phyloP scores from a whole-genome alignment of 2,888 invertebrate genomes.

The Microctonus aethiopoides region DNA sequence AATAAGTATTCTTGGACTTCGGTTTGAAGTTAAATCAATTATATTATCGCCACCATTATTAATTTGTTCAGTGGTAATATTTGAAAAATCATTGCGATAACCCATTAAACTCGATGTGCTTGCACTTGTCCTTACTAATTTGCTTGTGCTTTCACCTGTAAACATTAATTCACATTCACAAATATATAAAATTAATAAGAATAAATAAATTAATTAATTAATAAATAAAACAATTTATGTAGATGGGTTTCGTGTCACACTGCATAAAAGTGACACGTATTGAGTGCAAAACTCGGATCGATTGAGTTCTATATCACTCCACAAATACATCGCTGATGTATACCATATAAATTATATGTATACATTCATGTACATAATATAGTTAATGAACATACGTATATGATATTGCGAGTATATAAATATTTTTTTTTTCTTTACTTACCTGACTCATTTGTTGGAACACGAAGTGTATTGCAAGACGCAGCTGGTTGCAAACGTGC shows the following conservation, averaged over 20 bases:
- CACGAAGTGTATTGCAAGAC: slow-evolving; percentile 79
- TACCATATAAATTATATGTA: not conserved
- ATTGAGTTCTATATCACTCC: not conserved
- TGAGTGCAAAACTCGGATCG: not conserved
- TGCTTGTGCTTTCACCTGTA: slow-evolving; percentile 51
- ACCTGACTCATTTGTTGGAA: slow-evolving; percentile 69
- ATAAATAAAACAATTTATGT: not conserved
- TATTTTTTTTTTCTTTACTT: slow-evolving; percentile 31
- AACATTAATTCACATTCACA: too few relatives aligned
- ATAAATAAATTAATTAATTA: slow-evolving; percentile 12
- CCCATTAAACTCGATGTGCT: slow-evolving; percentile 72
- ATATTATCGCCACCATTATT: slow-evolving; percentile 40
- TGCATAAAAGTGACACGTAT: slow-evolving; percentile 10
- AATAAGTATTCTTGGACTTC: slow-evolving; percentile 78
- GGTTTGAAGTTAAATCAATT: slow-evolving; percentile 58
- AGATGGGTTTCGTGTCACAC: not conserved
- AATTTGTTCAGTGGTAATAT: slow-evolving; percentile 34
- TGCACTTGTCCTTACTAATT: slow-evolving; percentile 67
- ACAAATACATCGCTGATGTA: not conserved
- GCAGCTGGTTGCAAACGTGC: slow-evolving; percentile 72
- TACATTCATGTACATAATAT: not conserved
- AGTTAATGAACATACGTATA: not conserved
- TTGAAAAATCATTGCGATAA: slow-evolving; percentile 54
- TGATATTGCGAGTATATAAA: not conserved
- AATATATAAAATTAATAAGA: slow-evolving; percentile 32